Conservation (phyloP, 2,888 invertebrate species). For the Tachystola acroxantha region DNA sequence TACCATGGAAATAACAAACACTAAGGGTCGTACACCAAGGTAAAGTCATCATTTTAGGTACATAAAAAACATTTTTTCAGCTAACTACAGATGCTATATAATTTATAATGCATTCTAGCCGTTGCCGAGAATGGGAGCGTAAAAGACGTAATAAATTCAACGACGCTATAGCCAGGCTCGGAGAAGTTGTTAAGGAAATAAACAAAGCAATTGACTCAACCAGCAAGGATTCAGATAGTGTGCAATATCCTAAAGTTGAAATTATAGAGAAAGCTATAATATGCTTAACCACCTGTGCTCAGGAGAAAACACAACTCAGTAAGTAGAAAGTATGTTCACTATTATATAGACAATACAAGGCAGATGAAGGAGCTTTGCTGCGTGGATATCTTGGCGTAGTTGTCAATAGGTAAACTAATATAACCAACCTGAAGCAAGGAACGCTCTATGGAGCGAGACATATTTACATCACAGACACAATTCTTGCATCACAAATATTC, state of each 20-base stretch:
- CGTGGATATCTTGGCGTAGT: no score
- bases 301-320: constrained; percentile 63
- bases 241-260: constrained; percentile 65
- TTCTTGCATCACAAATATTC: no score
- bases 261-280: constrained; percentile 62
- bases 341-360: no score
- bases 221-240: constrained; percentile 42
- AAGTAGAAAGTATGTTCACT: no score
- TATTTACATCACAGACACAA: no score
- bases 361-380: no score
- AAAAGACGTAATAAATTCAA: constrained; percentile 83
- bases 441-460: no score
- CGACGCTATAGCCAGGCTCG: constrained; percentile 58
- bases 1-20: constrained; percentile 34
- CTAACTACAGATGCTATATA: not conserved
- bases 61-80: not conserved
- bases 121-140: constrained; percentile 84
- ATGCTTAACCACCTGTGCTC: constrained; percentile 46
- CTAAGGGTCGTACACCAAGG: constrained; percentile 49
- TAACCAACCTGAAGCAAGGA: no score
- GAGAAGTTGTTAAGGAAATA: constrained; percentile 52
- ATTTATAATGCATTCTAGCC: constrained; percentile 52
- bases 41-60: constrained; percentile 14
- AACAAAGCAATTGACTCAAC: constrained; percentile 35
- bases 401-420: no score